A percentile compares a stretch with the other conserved stretches of the same genome.
These are phyloP conservation scores for Elaphurus davidianus DNA, from an alignment of 2,113 vertebrate species.

Conservation along the genomic window DNA sequence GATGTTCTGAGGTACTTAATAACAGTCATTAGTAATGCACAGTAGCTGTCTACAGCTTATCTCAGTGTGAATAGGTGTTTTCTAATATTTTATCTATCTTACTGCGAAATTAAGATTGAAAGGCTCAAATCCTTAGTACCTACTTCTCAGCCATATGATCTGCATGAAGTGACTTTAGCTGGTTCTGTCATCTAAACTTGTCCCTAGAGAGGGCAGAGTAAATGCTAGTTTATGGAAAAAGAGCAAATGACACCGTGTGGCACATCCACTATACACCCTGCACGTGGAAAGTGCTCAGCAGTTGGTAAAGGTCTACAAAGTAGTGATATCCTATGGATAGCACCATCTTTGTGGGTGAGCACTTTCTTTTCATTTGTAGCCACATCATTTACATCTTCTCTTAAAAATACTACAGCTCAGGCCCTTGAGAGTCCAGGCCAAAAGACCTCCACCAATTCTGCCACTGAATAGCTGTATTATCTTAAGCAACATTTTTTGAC, in stretches of 20 bases:
- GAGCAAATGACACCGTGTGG: not conserved
- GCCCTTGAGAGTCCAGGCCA: not conserved
- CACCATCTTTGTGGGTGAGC: not conserved
- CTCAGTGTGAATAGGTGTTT: not conserved
- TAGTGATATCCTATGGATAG: not conserved
- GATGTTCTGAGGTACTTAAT: conserved; percentile 8
- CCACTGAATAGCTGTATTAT: not conserved
- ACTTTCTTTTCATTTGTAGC: conserved; percentile 19
- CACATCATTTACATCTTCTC: not conserved
- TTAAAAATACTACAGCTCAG: not conserved
- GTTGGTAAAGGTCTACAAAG: not conserved
- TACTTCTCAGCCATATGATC: not conserved
- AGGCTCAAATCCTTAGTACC: conserved; percentile 15
- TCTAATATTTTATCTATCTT: conserved; percentile 31
- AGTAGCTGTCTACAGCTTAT: conserved; percentile 1
- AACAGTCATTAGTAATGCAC: not conserved
- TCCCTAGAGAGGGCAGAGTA: not conserved
- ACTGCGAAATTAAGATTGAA: conserved; percentile 7
- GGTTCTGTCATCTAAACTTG: not conserved
- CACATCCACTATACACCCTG: not conserved
- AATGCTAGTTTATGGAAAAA: not conserved
- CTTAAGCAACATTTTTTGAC: not conserved
- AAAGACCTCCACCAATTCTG: not conserved
- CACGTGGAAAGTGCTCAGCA: not conserved
- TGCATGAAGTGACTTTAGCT: not conserved